Evolutionary conservation across 2,113 vertebrate species (phyloP).

Genomic region (Pholis gunnellus): DNA sequence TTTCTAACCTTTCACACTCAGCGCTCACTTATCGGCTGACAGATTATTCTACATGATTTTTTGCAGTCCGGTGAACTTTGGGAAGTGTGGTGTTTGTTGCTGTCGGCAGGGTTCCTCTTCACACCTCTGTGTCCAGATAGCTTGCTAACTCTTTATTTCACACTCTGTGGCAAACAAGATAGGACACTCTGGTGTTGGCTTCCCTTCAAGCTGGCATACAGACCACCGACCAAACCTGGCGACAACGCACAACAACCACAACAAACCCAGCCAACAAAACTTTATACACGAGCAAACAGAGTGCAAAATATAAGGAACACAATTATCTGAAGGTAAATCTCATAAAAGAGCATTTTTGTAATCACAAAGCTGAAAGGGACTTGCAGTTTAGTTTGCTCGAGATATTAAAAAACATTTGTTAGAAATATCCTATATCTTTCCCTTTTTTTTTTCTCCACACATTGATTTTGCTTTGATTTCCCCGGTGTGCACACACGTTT

Average conservation of each 20-base stretch:
- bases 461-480: constrained; percentile 20
- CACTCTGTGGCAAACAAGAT: constrained; percentile 74
- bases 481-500: background rate
- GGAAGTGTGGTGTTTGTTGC: constrained; percentile 54
- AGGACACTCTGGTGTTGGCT: constrained; percentile 60
- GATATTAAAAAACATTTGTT: constrained; percentile 19
- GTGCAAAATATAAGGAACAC: background rate
- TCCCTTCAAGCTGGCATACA: constrained; percentile 65
- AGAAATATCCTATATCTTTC: background rate
- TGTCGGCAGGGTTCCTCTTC: constrained; percentile 68
- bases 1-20: constrained; percentile 21
- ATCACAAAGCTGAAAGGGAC: background rate
- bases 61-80: constrained; percentile 55
- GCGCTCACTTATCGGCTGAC: background rate
- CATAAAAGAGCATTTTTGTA: constrained; percentile 4
- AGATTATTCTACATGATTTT: constrained; percentile 34
- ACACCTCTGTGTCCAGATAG: constrained; percentile 73
- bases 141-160: constrained; percentile 74
- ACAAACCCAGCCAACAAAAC: constrained; percentile 35
- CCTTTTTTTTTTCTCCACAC: background rate
- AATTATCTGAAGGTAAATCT: constrained; percentile 1
- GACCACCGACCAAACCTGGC: constrained; percentile 53
- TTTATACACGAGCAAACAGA: background rate
- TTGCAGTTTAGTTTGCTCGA: background rate
- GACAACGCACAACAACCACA: constrained; percentile 60